phyloP scores from a whole-genome alignment of 2,888 invertebrate species.

The Hetaerina titia region DNA sequence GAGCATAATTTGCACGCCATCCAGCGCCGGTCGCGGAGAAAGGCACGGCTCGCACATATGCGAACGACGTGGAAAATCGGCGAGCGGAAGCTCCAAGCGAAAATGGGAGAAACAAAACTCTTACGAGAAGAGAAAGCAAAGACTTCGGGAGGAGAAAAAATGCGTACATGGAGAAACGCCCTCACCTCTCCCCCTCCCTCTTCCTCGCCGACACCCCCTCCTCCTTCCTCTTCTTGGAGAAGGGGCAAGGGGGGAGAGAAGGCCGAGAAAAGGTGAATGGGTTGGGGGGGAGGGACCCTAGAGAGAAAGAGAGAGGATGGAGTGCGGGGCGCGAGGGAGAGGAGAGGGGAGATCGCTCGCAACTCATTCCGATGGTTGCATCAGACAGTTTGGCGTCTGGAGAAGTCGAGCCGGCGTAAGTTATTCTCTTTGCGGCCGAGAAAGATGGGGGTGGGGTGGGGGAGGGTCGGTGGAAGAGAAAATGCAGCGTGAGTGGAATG shows the following conservation, averaged over 20 bases:
- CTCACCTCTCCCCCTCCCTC: background rate
- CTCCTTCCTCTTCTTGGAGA: too few relatives aligned
- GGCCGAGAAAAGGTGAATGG: too few relatives aligned
- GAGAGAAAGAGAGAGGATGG: background rate
- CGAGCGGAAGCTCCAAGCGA: constrained; percentile 8
- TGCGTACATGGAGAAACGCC: background rate
- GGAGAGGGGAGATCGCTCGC: constrained; percentile 33
- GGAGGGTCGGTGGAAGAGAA: background rate
- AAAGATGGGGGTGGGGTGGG: background rate
- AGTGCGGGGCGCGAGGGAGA: background rate
- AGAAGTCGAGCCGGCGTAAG: constrained; percentile 61
- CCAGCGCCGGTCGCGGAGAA: background rate
- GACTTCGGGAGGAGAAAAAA: background rate
- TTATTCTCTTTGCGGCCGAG: background rate
- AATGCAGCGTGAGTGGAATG: background rate
- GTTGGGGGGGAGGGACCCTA: too few relatives aligned
- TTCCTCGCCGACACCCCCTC: background rate
- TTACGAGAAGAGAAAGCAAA: constrained; percentile 32
- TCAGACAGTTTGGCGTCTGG: constrained; percentile 67
- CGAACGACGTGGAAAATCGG: background rate
- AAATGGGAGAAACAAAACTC: constrained; percentile 49
- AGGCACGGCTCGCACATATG: background rate
- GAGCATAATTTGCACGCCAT: background rate
- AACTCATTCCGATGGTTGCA: constrained; percentile 61
- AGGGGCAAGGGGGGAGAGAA: background rate